phyloP scores from a whole-genome alignment of 2,797 vertebrate genomes.

The Pantherophis vulpinus region DNA sequence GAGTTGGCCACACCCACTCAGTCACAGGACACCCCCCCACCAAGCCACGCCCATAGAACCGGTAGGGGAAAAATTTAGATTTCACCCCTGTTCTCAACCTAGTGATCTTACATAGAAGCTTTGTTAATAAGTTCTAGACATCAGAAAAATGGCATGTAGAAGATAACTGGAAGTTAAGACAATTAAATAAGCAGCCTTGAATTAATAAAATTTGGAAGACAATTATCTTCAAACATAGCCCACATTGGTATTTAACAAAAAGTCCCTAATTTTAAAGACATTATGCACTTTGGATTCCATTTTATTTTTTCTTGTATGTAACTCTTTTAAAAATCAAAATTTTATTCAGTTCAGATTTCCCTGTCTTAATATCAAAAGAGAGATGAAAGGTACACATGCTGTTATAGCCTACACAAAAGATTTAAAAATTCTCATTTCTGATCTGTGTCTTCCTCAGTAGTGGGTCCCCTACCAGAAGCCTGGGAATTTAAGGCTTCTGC shows the following conservation, averaged over 20 bases:
- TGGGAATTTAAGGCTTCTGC: too few relatives aligned
- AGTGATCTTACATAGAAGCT: neutral
- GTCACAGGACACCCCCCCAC: too few relatives aligned
- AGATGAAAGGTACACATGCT: neutral
- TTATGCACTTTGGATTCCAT: neutral
- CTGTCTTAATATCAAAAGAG: neutral
- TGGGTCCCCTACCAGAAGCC: neutral
- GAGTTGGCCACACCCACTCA: too few relatives aligned
- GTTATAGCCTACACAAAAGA: neutral
- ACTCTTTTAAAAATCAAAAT: neutral
- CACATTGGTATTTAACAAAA: neutral
- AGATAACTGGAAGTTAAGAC: neutral
- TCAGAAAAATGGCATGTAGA: neutral
- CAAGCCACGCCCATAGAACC: too few relatives aligned
- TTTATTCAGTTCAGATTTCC: neutral
- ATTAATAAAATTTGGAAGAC: neutral
- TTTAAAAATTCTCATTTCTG: neutral
- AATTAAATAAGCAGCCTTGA: neutral
- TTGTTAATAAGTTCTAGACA: neutral
- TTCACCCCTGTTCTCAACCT: too few relatives aligned
- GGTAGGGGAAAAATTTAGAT: too few relatives aligned
- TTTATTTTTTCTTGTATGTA: neutral
- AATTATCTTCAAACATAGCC: neutral
- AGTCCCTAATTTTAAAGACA: neutral
- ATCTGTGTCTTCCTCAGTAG: neutral